phyloP scores from a whole-genome alignment of 2,888 invertebrate genomes.

The Sarcophaga variegata region DNA sequence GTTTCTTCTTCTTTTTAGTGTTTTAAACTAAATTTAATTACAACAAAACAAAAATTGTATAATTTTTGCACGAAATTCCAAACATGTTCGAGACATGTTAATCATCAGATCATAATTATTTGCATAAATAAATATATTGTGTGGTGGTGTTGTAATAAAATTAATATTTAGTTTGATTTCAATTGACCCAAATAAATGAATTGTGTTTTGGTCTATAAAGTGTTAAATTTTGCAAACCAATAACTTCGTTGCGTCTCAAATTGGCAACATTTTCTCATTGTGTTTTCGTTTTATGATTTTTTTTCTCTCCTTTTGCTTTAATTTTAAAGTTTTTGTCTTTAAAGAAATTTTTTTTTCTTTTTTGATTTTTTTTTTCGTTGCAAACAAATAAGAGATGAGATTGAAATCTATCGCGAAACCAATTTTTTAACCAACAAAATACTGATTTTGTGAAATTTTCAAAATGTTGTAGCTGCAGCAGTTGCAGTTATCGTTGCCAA shows the following conservation, averaged over 20 bases:
- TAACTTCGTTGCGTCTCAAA: neutral
- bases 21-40: no score
- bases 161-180: neutral
- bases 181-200: slow-evolving; percentile 9
- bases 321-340: slow-evolving; percentile 28
- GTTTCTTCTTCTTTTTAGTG: no score
- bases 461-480: slow-evolving; percentile 5
- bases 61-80: neutral
- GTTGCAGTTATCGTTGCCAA: neutral
- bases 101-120: neutral
- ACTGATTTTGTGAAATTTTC: slow-evolving; percentile 45
- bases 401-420: slow-evolving; percentile 59
- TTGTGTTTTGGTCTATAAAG: slow-evolving; percentile 33
- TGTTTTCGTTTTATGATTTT: slow-evolving; percentile 15
- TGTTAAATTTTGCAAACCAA: slow-evolving; percentile 45
- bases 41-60: no score
- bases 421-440: slow-evolving; percentile 61
- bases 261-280: neutral
- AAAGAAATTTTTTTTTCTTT: slow-evolving; percentile 28
- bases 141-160: neutral
- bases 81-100: neutral
- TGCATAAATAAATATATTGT: neutral
- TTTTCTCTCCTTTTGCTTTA: slow-evolving; percentile 38
- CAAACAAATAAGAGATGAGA: slow-evolving; percentile 49
- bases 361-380: slow-evolving; percentile 36